These are phyloP conservation scores for Aurelia aurita DNA, from an alignment of 30 jellyfish, hydroid and myxozoan species.

Conservation along the genomic window DNA sequence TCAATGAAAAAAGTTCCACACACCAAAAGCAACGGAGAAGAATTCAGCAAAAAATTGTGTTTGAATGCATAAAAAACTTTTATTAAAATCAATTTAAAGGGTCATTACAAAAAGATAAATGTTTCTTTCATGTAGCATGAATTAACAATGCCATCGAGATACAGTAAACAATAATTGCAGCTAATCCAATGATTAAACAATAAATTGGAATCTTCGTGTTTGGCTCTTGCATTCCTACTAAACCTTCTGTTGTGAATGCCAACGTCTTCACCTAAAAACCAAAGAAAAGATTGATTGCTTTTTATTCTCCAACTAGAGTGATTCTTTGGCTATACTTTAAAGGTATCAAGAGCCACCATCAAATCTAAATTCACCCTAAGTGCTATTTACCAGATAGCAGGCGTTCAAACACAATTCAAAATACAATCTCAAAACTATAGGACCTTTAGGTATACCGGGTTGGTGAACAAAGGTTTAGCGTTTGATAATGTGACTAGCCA, in stretches of 20 bases:
- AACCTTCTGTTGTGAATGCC: constrained; percentile 12
- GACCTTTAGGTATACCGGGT: too few relatives aligned
- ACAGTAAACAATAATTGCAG: constrained; percentile 60
- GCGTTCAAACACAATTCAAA: too few relatives aligned
- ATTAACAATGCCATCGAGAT: constrained; percentile 68
- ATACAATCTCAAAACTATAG: too few relatives aligned
- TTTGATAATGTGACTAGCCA: too few relatives aligned
- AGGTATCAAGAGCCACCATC: background rate
- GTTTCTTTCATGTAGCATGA: constrained; percentile 11
- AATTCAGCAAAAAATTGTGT: too few relatives aligned
- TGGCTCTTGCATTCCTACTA: constrained; percentile 34
- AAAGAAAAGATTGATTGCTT: background rate
- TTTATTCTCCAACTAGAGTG: background rate
- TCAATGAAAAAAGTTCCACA: too few relatives aligned
- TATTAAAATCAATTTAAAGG: too few relatives aligned
- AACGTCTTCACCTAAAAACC: constrained; percentile 48
- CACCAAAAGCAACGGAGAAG: too few relatives aligned
- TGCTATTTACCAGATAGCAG: too few relatives aligned
- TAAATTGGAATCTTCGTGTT: constrained; percentile 35
- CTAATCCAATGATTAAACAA: constrained; percentile 49
- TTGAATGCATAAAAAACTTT: too few relatives aligned
- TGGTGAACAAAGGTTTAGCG: too few relatives aligned
- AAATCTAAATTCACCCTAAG: background rate
- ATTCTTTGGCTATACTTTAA: background rate
- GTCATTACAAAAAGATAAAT: too few relatives aligned